Base-by-base conservation (phyloP, 1,140 invertebrate genomes). In the Leguminivora glycinivorella region DNA sequence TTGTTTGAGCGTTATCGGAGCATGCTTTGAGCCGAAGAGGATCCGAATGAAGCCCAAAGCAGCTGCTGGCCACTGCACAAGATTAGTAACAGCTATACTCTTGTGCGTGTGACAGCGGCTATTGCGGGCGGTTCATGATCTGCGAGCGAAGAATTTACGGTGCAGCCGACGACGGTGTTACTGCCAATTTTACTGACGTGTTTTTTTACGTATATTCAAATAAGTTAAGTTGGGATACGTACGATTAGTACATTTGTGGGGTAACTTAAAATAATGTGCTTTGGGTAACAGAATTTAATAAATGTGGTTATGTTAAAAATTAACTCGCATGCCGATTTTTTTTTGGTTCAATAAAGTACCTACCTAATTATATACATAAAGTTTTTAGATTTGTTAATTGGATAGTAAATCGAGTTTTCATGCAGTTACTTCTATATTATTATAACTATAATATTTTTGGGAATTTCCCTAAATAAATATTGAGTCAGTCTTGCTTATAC, bases 81-180 rank as follows among this genome's bases (percentile, higher is more conserved):
- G 96, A 97, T 96, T 97, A 96, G 95, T 95, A 83, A 91, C 79
- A 91, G 43, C 90, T 94, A 91, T 94, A 97, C 96, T 97, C 96
- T 97, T 97, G 96, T 97, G 96, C 96, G 96, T 97, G 96, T 97
- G 96, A 97, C 96, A 97, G 96, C 96, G 96, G 96, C 96, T 97
- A 97, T 97, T 95, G 95, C 96, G 94, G 95, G 94, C 93, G 81
- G 93, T 94, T 93, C 92, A 88, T 92, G 79, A 79, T 78, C 88
- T 74, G 73, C 88, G 76, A 74, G 56, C 12, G 66, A 67, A 67
- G 66, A 67, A 12, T 12, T 43, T 40, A 25, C 66, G 58, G 17
- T 10, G 58, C 58, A 29, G 24, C 40, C 10, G 47, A 19, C 17
- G 40, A 68, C 24, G 12, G 43, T 56, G 43, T 60, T 60, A 60